Conservation (phyloP, 2,797 vertebrate genomes). For the Diglossa cyanea region DNA sequence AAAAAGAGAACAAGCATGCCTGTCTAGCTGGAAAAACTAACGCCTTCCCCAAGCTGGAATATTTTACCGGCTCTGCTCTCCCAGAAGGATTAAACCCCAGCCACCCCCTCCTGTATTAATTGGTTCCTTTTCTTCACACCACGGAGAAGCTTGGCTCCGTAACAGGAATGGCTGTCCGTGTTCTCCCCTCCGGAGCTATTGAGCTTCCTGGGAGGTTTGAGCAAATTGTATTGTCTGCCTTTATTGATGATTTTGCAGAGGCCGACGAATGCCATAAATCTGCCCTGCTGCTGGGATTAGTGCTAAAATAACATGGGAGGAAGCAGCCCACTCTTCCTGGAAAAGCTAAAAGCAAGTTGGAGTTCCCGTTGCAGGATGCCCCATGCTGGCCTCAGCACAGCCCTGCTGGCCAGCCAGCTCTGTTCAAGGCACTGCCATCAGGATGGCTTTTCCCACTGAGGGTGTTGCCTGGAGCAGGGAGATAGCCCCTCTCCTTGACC, state of each 20-base stretch:
- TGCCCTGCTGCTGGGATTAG: background rate
- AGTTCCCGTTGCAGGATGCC: fast-evolving
- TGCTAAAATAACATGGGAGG: background rate
- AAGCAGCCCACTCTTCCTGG: background rate
- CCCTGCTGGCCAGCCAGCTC: fast-evolving
- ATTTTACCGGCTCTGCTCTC: background rate
- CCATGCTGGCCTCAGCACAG: background rate
- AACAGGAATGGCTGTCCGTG: background rate
- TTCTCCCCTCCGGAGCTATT: background rate
- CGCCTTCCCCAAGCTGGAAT: background rate
- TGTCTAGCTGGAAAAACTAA: background rate
- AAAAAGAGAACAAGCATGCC: background rate
- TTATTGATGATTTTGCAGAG: slow-evolving; percentile 35
- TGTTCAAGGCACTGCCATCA: fast-evolving
- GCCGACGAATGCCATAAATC: background rate
- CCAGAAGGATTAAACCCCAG: background rate
- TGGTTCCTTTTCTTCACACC: background rate
- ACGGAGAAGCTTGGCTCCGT: background rate
- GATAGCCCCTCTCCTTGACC: background rate
- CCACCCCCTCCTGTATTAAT: background rate
- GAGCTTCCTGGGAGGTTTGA: slow-evolving; percentile 19
- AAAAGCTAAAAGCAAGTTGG: background rate
- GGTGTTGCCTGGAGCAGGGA: background rate
- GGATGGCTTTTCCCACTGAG: background rate
- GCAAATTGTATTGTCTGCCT: background rate